Evolutionary conservation across 2,888 invertebrate genomes (phyloP), one percentile per base, ranked within the genome.

Genomic region (Stenchaetothrips biformis): DNA sequence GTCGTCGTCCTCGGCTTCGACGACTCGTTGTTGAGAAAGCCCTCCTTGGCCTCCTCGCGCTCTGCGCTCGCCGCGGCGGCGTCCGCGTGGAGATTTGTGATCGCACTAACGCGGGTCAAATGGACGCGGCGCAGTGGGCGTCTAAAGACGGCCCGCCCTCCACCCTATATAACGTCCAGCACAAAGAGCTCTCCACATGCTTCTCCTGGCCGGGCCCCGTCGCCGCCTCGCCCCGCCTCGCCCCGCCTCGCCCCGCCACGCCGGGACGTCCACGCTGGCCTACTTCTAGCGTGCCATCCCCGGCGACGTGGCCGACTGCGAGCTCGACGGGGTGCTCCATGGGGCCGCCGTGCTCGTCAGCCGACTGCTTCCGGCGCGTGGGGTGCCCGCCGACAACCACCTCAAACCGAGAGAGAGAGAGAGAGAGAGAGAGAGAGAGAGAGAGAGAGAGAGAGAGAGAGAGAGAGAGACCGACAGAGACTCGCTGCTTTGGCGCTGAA

Each of bases 91-190:
- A 74, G 67, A 74, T 74, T 74, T 74, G 67, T 74, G 67, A 74
- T 74, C 67, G 67, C 67, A 74, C 67, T 74, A 74, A 74, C 67
- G 67, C 67, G 67, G 67, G 21, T 74, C 67, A 74, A 74, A 74
- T 74, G 67, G 67, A 74, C 67, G 67, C 7, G 25, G 67, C 67
- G 25, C 21, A 21, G 67, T n/a, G 67, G 21, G 67, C 25, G 21
- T 74, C n/a, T 21, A 74, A 21, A 74, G 21, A 21, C 21, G 67
- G 67, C 67, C 67, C 67, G 67, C 67, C 67, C 67, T 74, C 67
- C 67, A 74, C 67, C 67, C 67, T 74, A 74, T 74, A 74, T 74
- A 74, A 74, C 67, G 67, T 74, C 67, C 67, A 74, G 67, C 67
- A 74, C 67, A 74, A 74, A 74, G 67, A 74, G 67, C 9, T 53